phyloP scores from a whole-genome alignment of 30 jellyfish, hydroid and myxozoan species.

The Clytia hemisphaerica region DNA sequence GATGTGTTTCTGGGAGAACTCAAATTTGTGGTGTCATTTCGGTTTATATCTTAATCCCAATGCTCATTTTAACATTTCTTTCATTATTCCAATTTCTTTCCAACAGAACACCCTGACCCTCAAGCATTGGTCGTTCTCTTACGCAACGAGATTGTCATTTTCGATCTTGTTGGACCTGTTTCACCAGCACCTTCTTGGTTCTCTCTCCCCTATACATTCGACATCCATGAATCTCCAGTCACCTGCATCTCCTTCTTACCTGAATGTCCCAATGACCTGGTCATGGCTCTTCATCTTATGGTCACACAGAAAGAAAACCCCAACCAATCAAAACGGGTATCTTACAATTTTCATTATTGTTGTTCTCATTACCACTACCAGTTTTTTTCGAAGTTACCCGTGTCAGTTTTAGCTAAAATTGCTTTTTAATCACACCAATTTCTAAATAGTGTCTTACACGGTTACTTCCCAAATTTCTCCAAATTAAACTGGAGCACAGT shows the following conservation, averaged over 20 bases:
- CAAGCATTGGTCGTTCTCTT: conserved; percentile 63
- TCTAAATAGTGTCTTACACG: too few species aligned
- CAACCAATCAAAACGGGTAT: too few species aligned
- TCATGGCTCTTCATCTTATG: conserved; percentile 63
- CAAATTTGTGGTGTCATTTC: too few species aligned
- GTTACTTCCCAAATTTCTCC: too few species aligned
- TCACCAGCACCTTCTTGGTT: conserved; percentile 94
- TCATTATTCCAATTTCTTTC: too few species aligned
- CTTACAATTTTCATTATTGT: background rate
- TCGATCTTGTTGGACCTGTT: conserved; percentile 65
- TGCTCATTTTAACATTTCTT: too few species aligned
- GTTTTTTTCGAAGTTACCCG: background rate
- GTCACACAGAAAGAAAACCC: conserved; percentile 9
- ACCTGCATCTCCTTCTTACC: conserved; percentile 87
- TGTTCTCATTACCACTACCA: background rate
- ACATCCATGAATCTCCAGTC: conserved; percentile 86
- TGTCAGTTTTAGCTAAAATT: background rate
- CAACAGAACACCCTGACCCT: conserved; percentile 84
- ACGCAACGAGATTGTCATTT: conserved; percentile 78
- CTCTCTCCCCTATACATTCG: conserved; percentile 83
- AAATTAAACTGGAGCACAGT: too few species aligned
- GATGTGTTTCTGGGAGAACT: too few species aligned
- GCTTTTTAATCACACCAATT: too few species aligned
- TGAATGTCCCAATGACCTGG: conserved; percentile 83
- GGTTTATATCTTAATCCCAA: too few species aligned